Evolutionary conservation across 2,113 vertebrate species (phyloP).

Genomic region (Malurus cyaneus): DNA sequence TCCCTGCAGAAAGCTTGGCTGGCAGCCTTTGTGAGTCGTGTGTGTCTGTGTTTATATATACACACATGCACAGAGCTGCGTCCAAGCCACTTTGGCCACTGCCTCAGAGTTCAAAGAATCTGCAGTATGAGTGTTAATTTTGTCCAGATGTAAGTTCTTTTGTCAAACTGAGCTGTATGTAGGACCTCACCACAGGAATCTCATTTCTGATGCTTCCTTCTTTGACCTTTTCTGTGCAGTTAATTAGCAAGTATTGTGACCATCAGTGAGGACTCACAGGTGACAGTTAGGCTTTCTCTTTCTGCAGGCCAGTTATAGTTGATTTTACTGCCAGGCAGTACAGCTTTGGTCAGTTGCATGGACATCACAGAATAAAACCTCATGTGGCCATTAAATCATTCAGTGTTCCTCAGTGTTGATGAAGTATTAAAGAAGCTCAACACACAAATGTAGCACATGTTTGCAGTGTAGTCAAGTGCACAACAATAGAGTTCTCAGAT

Average conservation of each 20-base stretch:
- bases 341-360: neutral
- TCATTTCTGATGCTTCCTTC: conserved; percentile 28
- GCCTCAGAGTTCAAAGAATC: conserved; percentile 28
- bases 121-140: conserved; percentile 36
- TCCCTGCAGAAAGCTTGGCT: neutral
- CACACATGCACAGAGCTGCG: neutral
- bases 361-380: neutral
- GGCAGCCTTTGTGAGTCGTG: neutral
- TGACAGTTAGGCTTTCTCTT: neutral
- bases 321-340: neutral
- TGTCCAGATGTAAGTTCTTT: conserved; percentile 50
- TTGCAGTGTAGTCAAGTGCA: neutral
- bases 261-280: neutral
- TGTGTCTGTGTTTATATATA: neutral
- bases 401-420: neutral
- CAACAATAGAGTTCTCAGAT: neutral
- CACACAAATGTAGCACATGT: neutral
- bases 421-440: neutral
- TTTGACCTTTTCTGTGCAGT: conserved; percentile 28
- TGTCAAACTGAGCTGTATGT: neutral
- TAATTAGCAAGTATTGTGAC: conserved; percentile 25
- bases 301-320: neutral
- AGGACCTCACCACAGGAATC: conserved; percentile 41
- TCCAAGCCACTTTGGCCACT: conserved; percentile 41
- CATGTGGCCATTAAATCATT: neutral